Conservation (phyloP, 2,888 invertebrate species). For the Morpho deidamia region DNA sequence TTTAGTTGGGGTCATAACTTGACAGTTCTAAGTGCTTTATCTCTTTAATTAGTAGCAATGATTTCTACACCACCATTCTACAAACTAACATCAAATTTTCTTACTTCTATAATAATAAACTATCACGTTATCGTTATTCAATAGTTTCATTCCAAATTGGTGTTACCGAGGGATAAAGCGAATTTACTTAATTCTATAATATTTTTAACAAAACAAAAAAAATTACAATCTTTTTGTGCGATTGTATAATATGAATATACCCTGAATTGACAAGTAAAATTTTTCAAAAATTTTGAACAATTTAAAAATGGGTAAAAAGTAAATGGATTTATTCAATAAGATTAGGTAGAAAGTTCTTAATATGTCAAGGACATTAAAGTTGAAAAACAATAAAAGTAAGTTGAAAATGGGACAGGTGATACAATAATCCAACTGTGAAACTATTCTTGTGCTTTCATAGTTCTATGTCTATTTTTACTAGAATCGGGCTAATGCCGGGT, state of each 20-base stretch:
- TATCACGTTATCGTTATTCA: conserved; percentile 24
- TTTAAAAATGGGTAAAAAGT: conserved; percentile 19
- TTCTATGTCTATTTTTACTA: conserved; percentile 28
- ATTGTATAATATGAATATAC: conserved; percentile 33
- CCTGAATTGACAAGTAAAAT: conserved; percentile 58
- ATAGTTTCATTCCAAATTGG: conserved; percentile 47
- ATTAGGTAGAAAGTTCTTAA: conserved; percentile 10
- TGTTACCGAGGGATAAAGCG: conserved; percentile 52
- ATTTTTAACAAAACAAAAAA: conserved; percentile 25
- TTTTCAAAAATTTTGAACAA: conserved; percentile 44
- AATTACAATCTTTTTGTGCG: conserved; percentile 36
- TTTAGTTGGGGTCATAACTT: neutral
- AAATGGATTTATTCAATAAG: conserved; percentile 14
- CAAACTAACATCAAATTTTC: conserved; percentile 60
- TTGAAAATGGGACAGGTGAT: conserved; percentile 1
- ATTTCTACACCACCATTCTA: conserved; percentile 68
- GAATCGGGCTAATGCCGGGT: no score
- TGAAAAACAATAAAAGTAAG: conserved; percentile 10
- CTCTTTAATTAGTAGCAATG: neutral
- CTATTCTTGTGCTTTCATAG: conserved; percentile 26
- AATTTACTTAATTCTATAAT: conserved; percentile 35
- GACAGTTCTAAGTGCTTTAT: neutral
- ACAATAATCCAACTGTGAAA: conserved; percentile 10
- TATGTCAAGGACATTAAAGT: conserved; percentile 11
- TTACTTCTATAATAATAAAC: conserved; percentile 35